These are phyloP conservation scores for Carettochelys insculpta DNA, from an alignment of 2,113 vertebrate genomes.

Conservation along the genomic window DNA sequence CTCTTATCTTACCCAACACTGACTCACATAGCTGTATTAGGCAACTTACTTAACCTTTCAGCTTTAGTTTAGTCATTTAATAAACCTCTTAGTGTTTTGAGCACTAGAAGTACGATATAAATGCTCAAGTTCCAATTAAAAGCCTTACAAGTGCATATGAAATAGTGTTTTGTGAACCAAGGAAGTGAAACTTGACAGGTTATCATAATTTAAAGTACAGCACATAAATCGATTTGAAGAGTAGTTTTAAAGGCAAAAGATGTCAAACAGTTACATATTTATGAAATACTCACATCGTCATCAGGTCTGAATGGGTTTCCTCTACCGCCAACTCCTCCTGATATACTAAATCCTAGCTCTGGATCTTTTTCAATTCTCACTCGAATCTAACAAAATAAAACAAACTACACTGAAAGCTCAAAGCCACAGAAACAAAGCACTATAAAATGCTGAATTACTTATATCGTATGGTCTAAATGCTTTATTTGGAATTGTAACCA, in stretches of 20 bases:
- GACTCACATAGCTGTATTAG: not conserved
- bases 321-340: constrained; percentile 94
- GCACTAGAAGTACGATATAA: not conserved
- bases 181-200: not conserved
- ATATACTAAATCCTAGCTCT: constrained; percentile 99
- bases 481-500: not conserved
- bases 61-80: not conserved
- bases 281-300: constrained; percentile 86
- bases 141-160: not conserved
- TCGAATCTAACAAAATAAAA: constrained; percentile 81
- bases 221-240: not conserved
- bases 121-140: not conserved
- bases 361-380: constrained; percentile 97
- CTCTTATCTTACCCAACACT: not conserved
- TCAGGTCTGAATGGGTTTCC: constrained; percentile 96
- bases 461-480: not conserved
- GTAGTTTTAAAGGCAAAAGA: not conserved
- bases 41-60: not conserved
- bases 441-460: not conserved
- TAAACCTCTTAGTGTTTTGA: not conserved
- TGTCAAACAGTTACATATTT: not conserved
- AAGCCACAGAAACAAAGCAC: not conserved
- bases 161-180: not conserved
- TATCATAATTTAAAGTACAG: not conserved
- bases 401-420: constrained; percentile 2